These are phyloP conservation scores for Ammospiza caudacuta DNA, from an alignment of 2,113 vertebrate genomes.

Conservation along the genomic window DNA sequence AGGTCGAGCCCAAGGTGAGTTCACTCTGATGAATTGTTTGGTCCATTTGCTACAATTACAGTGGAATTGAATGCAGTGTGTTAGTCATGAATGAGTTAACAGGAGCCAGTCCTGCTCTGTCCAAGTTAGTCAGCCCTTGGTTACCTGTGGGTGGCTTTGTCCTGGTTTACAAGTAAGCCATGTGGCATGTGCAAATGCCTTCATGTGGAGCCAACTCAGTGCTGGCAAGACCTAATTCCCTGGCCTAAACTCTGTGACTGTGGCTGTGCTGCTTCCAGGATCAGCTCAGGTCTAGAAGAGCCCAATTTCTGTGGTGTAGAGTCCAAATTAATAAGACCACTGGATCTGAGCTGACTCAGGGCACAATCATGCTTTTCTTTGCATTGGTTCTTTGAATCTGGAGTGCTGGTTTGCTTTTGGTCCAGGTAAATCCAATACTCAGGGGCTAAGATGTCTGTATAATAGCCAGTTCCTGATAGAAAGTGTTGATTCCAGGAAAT, in stretches of 20 bases:
- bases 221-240: background rate
- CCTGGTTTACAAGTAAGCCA: slow-evolving; percentile 28
- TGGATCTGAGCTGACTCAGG: background rate
- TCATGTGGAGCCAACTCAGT: background rate
- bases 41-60: slow-evolving; percentile 11
- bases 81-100: slow-evolving; percentile 23
- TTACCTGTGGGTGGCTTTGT: slow-evolving; percentile 57
- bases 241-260: slow-evolving; percentile 3
- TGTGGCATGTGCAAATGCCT: background rate
- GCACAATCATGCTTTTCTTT: background rate
- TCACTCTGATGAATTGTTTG: background rate
- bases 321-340: background rate
- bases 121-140: slow-evolving; percentile 30
- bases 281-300: background rate
- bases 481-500: background rate
- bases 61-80: background rate
- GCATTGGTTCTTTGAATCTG: background rate
- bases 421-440: background rate
- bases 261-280: slow-evolving; percentile 32
- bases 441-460: background rate
- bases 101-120: background rate
- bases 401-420: background rate
- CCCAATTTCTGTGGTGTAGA: slow-evolving; percentile 3
- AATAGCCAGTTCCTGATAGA: background rate
- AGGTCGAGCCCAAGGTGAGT: slow-evolving; percentile 65